Evolutionary conservation across 2,888 invertebrate species (phyloP), one percentile per base, ranked within the genome.

Genomic region (Sinodicranocentrus sp.): DNA sequence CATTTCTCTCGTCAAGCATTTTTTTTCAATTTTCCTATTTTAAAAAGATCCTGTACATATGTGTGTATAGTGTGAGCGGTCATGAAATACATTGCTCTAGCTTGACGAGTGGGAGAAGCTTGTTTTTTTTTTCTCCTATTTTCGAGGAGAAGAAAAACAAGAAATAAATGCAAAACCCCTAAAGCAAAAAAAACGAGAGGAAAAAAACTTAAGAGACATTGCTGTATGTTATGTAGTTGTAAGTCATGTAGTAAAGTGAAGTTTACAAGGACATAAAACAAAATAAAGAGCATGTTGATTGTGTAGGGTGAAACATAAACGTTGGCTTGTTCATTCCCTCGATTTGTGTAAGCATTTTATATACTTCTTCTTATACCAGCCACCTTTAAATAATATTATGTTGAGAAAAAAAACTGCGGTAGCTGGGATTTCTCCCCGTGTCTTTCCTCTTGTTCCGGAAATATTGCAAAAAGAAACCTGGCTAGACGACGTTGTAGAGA

Each of bases 251-350:
- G 83, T 77, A 83, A 83, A 83, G 77, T 71, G 71, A 77, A 83
- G 76, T 83, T 84, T 84, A 84, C 84, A 84, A 76, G 79, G 84
- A 57, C 84, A 84, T 84, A 84, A 84, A 84, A 84, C 84, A 75
- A 79, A 79, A 84, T 84, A 83, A 83, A 77, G 77, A 83, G 70
- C 77, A 83, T 77, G 76, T 77, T 83, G 83, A 83, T 83, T 83
- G 83, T 77, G 63, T 52, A 82, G 76, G 82, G 76, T 70, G 70
- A 71, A 76, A 71, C 54, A 76, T 76, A 76, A 82, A 82, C 82
- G 68, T 26, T 82, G 3, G 19, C 33, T 63, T 25, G 59, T 26
- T 59, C 54, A 17, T 67, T 43, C 48, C 48, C n/a, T 28, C 28
- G 2, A 1, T 77, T 77, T 2, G 63, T 61, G 26, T 77, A 76